Evolutionary conservation across 2,797 vertebrate genomes (phyloP), one percentile per base, ranked within the genome.

Genomic region (Petrocephalus schoutedeni): DNA sequence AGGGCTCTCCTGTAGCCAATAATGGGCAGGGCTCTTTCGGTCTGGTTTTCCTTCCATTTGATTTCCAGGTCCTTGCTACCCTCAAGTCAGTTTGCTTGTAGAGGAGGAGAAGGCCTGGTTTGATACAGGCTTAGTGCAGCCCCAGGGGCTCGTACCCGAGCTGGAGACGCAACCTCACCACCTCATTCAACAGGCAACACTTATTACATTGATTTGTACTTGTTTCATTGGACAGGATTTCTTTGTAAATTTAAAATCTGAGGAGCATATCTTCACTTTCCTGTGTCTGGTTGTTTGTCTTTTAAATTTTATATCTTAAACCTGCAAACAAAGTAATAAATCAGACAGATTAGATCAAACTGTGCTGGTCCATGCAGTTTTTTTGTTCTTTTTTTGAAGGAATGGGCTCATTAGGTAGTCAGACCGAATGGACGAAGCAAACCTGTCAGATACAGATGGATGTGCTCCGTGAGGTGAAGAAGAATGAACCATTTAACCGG

Each of bases 371-470:
- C 9, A 19, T 51, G 85, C 45, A 61, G 58, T 61, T 86, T 71
- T 45, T 2, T 41, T 41, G 3, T 45, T 45, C 4, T 45, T 45
- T 45, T 67, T 45, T 58, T 45, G 16, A 58, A 61, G 58, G n/a
- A 86, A 49, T 4, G 21, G 19, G 84, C 14, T 9, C 23, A 28
- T 86, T 49, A 61, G 23, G 19, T 45, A 86, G 90, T 88, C 59
- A 83, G 58, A 58, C 41, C 54, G 85, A 89, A 88, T 87, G 32
- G 58, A 74, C 61, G 28, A 87, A 87, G 80, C n/a, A 82, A 80
- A n/a, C 19, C 41, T 49, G 87, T 85, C 86, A 85, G 89, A 82
- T 89, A 87, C 56, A 86, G 85, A 59, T 53, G 10, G 36, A 90
- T 74, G 54, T 57, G 86, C 85, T 77, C 89, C 36, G 56, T 67